Percentiles rank a stretch among this genome's conserved stretches.
These are phyloP conservation scores for Mola mola DNA, from an alignment of 2,113 vertebrate genomes.

Conservation along the genomic window DNA sequence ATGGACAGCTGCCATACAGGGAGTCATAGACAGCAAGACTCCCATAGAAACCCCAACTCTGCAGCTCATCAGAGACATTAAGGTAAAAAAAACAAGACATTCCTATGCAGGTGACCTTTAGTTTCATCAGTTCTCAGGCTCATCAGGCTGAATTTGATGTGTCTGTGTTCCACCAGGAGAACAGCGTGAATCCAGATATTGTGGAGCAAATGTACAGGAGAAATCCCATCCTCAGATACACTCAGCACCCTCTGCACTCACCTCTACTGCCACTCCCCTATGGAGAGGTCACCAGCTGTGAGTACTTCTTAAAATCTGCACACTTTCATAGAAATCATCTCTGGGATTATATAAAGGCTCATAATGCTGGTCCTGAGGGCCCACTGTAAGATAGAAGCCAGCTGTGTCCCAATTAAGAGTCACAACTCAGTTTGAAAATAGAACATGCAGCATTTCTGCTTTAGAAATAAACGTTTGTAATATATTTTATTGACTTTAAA, in stretches of 20 bases:
- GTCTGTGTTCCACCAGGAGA: conserved; percentile 80
- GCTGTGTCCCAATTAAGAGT: too few relatives aligned
- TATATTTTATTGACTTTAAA: too few relatives aligned
- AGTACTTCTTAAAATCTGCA: conserved; percentile 62
- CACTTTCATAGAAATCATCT: too few relatives aligned
- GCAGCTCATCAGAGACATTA: conserved; percentile 93
- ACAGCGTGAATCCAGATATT: conserved; percentile 88
- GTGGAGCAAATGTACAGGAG: conserved; percentile 92
- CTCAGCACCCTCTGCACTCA: conserved; percentile 91
- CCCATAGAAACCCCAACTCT: conserved; percentile 94
- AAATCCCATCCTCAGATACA: conserved; percentile 92
- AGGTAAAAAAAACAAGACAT: conserved; percentile 75
- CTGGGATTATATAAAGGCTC: too few relatives aligned
- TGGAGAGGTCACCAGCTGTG: conserved; percentile 87
- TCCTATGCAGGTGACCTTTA: not conserved
- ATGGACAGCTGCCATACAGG: conserved; percentile 90
- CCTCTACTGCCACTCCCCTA: conserved; percentile 90
- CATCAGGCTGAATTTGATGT: not conserved
- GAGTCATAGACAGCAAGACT: conserved; percentile 91
- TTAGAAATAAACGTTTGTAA: too few relatives aligned
- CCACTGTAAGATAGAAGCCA: too few relatives aligned
- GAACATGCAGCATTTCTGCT: too few relatives aligned
- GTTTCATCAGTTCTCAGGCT: too few relatives aligned
- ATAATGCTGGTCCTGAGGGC: too few relatives aligned
- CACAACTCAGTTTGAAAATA: too few relatives aligned